phyloP scores from a whole-genome alignment of 2,888 invertebrate genomes.

The Metacarcinus magister region DNA sequence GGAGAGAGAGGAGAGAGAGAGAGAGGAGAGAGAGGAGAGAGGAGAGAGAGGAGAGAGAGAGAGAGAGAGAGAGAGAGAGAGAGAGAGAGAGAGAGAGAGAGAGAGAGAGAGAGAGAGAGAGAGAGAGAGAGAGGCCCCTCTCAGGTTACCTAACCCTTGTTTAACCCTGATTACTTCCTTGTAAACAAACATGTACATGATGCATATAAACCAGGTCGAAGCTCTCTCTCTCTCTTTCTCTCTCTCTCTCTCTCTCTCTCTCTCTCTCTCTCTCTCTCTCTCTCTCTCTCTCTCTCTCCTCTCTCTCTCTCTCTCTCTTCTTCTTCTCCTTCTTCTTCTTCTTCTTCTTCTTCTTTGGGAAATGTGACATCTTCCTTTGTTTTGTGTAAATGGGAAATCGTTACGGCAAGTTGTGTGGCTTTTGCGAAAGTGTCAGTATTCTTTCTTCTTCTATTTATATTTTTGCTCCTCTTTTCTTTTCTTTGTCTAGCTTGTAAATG shows the following conservation, averaged over 20 bases:
- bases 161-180: constrained; percentile 26
- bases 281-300: not conserved
- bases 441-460: not conserved
- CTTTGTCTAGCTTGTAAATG: not conserved
- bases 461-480: not conserved
- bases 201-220: not conserved
- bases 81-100: too few relatives aligned
- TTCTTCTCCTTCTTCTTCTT: not conserved
- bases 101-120: too few relatives aligned
- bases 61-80: too few relatives aligned
- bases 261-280: not conserved
- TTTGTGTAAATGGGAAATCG: not conserved
- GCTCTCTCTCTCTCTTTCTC: not conserved
- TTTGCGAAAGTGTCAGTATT: not conserved
- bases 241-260: not conserved
- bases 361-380: too few relatives aligned
- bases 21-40: too few relatives aligned
- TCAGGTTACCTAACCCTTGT: not conserved
- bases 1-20: too few relatives aligned
- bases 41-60: too few relatives aligned
- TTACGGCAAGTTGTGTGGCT: not conserved
- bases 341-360: not conserved
- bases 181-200: constrained; percentile 26
- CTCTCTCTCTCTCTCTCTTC: not conserved
- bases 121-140: too few relatives aligned